phyloP scores from a whole-genome alignment of 2,797 vertebrate genomes.

The Lithobates sylvaticus region DNA sequence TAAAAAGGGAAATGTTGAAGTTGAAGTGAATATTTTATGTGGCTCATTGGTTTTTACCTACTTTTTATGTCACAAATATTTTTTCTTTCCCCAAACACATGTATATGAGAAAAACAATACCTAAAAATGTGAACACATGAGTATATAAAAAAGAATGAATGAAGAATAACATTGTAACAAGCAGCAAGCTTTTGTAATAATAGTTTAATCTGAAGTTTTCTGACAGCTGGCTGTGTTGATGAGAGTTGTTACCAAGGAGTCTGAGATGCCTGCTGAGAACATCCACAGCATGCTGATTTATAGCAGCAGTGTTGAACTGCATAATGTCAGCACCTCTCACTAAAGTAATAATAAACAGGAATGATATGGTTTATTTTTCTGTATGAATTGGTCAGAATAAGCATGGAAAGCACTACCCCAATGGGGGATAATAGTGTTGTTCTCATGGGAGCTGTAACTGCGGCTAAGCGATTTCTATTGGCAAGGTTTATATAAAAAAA shows the following conservation, averaged over 20 bases:
- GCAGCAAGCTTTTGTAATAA: constrained; percentile 78
- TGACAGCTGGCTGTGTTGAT: constrained; percentile 81
- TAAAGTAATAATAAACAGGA: constrained; percentile 84
- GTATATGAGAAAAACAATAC: constrained; percentile 6
- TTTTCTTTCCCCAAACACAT: constrained; percentile 2
- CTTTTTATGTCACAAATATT: constrained; percentile 28
- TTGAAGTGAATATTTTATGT: constrained; percentile 28
- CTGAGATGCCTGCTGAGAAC: constrained; percentile 77
- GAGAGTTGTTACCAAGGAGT: constrained; percentile 81
- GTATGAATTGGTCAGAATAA: constrained; percentile 81
- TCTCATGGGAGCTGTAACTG: constrained; percentile 75
- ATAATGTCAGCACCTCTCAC: constrained; percentile 84
- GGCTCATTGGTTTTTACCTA: constrained; percentile 30
- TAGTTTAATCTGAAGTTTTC: constrained; percentile 83
- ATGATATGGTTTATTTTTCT: constrained; percentile 83
- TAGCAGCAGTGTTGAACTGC: constrained; percentile 81
- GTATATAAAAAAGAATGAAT: constrained; percentile 15
- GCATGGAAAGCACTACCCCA: constrained; percentile 79
- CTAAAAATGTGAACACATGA: constrained; percentile 15
- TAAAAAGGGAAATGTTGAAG: constrained; percentile 7
- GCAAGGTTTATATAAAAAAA: constrained; percentile 69
- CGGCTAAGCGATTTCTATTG: constrained; percentile 72
- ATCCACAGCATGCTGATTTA: constrained; percentile 82
- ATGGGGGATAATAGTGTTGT: constrained; percentile 77
- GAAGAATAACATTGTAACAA: constrained; percentile 37